Evolutionary conservation across 2,888 invertebrate genomes (phyloP).

Genomic region (Eupithecia dodoneata): DNA sequence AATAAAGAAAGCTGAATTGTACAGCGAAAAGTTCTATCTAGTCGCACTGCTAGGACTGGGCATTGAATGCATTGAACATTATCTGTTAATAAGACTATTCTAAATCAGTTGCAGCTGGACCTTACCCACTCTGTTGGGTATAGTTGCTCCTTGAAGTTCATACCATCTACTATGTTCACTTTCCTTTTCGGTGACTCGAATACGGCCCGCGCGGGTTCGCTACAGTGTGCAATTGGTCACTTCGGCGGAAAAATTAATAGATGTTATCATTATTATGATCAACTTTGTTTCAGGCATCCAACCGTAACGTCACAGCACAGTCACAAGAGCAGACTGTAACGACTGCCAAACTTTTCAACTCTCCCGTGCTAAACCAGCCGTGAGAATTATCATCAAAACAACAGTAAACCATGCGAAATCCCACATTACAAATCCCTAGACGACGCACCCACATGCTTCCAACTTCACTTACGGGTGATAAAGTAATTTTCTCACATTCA

Average conservation of each 20-base stretch:
- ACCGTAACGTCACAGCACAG: not conserved
- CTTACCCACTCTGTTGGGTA: not conserved
- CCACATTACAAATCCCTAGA: constrained; percentile 67
- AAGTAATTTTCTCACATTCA: constrained; percentile 74
- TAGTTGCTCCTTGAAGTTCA: not conserved
- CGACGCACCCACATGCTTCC: constrained; percentile 50
- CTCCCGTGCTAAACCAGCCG: constrained; percentile 19
- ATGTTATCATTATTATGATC: not conserved
- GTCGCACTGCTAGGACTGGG: not conserved
- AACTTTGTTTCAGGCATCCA: constrained; percentile 2
- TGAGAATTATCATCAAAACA: constrained; percentile 33
- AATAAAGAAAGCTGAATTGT: not conserved
- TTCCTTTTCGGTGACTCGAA: not conserved
- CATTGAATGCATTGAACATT: not conserved
- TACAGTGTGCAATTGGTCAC: not conserved
- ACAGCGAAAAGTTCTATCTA: too few relatives aligned
- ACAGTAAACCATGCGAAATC: constrained; percentile 57
- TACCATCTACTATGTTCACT: not conserved
- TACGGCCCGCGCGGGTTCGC: not conserved
- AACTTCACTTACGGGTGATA: constrained; percentile 33
- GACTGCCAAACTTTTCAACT: constrained; percentile 19
- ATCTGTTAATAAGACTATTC: not conserved
- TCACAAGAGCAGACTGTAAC: not conserved
- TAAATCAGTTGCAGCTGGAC: not conserved
- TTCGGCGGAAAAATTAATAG: not conserved